A percentile compares a stretch with the other conserved stretches of the same genome.
Conservation (phyloP, 2,797 vertebrate genomes). For the Mormyrops boulengeri region DNA sequence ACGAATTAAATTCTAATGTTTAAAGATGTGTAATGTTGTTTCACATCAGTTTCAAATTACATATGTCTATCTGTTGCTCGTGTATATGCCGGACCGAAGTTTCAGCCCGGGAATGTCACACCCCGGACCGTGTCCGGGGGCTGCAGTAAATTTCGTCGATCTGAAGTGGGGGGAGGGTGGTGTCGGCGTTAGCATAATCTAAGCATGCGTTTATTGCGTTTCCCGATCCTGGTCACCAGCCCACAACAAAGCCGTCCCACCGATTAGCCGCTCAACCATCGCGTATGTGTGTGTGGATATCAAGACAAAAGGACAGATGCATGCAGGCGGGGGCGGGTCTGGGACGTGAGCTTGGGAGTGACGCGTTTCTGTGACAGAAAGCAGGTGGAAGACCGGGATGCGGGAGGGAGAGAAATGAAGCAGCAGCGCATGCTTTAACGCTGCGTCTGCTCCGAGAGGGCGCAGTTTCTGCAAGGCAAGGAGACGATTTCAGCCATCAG, state of each 20-base stretch:
- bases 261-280: background rate
- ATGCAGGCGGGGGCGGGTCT: background rate
- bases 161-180: background rate
- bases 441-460: background rate
- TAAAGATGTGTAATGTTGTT: background rate
- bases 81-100: background rate
- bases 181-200: background rate
- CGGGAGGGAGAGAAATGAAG: background rate
- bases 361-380: constrained; percentile 26
- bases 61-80: background rate
- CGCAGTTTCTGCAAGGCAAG: background rate
- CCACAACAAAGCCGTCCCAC: background rate
- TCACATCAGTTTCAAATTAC: background rate
- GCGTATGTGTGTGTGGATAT: background rate
- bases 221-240: background rate
- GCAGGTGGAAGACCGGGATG: constrained; percentile 34
- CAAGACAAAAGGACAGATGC: background rate
- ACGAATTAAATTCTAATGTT: background rate
- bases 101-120: background rate
- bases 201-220: background rate
- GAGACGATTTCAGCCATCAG: background rate
- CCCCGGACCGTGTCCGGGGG: background rate
- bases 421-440: background rate
- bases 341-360: constrained; percentile 32
- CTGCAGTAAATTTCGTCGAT: background rate